Evolutionary conservation across 2,113 vertebrate genomes (phyloP).

Genomic region (Urocolius indicus): DNA sequence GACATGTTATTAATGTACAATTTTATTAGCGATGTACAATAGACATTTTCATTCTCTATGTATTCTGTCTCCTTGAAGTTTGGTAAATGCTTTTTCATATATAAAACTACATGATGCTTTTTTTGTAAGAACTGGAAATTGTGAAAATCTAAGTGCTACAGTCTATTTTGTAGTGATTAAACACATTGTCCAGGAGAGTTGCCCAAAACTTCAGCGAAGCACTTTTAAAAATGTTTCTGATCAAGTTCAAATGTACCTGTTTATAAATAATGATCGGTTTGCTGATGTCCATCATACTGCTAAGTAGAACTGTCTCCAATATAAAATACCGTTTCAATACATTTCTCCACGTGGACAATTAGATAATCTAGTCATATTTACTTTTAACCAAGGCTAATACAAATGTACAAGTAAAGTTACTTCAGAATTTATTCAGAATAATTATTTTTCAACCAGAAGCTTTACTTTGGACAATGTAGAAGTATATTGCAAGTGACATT

Average conservation of each 20-base stretch:
- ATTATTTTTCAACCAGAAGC: conserved; percentile 63
- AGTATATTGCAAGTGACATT: conserved; percentile 60
- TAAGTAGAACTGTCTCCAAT: conserved; percentile 69
- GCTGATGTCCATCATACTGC: conserved; percentile 32
- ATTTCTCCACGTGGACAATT: conserved; percentile 35
- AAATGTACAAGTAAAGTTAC: conserved; percentile 72
- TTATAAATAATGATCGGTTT: conserved; percentile 75
- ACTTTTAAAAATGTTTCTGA: conserved; percentile 62
- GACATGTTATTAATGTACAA: conserved; percentile 75
- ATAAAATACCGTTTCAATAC: conserved; percentile 73
- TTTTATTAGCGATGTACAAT: conserved; percentile 53
- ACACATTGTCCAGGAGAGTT: conserved; percentile 66
- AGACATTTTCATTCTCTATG: conserved; percentile 52
- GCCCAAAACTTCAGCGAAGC: conserved; percentile 60
- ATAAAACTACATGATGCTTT: conserved; percentile 65
- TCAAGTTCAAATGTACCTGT: conserved; percentile 62
- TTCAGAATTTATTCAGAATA: conserved; percentile 69
- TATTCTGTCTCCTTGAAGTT: conserved; percentile 41
- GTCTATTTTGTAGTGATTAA: conserved; percentile 75
- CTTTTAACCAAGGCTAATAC: conserved; percentile 55
- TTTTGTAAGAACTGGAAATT: conserved; percentile 33
- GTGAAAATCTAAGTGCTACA: conserved; percentile 61
- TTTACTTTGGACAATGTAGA: conserved; percentile 59
- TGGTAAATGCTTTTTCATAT: conserved; percentile 62
- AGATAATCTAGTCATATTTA: conserved; percentile 49